A percentile compares a stretch with the other conserved stretches of the same genome.
Conservation (phyloP, 2,888 invertebrate species). For the Biston stratarius region DNA sequence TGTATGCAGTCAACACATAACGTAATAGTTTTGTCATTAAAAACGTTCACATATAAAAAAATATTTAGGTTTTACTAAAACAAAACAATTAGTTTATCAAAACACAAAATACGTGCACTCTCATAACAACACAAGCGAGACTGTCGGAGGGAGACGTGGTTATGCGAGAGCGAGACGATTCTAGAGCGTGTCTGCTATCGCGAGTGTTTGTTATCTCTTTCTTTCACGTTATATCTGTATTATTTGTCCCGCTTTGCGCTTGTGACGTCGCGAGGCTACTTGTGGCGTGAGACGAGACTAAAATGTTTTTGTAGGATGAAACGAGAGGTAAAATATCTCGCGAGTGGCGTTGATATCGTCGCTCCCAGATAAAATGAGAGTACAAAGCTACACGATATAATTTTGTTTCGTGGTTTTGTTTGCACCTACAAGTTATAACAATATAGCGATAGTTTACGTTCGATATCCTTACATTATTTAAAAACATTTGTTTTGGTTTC, state of each 20-base stretch:
- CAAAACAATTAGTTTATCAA: not conserved
- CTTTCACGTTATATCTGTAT: not conserved
- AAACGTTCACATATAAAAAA: not conserved
- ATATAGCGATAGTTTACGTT: not conserved
- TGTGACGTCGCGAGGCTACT: not conserved
- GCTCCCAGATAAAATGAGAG: not conserved
- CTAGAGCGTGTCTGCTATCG: conserved; percentile 6
- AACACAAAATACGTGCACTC: conserved; percentile 10
- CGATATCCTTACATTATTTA: not conserved
- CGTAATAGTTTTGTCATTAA: not conserved
- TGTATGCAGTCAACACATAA: not conserved
- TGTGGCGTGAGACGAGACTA: conserved; percentile 1
- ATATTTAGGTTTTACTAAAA: not conserved
- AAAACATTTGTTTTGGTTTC: not conserved
- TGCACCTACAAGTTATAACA: not conserved
- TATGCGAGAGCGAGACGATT: conserved; percentile 3
- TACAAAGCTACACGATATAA: not conserved
- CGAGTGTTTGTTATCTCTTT: not conserved
- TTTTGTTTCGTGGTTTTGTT: not conserved
- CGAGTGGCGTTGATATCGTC: not conserved
- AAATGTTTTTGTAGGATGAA: conserved; percentile 2
- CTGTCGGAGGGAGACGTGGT: conserved; percentile 2
- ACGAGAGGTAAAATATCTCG: conserved; percentile 7
- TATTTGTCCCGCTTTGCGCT: not conserved
- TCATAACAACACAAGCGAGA: conserved; percentile 10